phyloP scores from a whole-genome alignment of 1,140 invertebrate genomes.

The Calephelis nemesis region DNA sequence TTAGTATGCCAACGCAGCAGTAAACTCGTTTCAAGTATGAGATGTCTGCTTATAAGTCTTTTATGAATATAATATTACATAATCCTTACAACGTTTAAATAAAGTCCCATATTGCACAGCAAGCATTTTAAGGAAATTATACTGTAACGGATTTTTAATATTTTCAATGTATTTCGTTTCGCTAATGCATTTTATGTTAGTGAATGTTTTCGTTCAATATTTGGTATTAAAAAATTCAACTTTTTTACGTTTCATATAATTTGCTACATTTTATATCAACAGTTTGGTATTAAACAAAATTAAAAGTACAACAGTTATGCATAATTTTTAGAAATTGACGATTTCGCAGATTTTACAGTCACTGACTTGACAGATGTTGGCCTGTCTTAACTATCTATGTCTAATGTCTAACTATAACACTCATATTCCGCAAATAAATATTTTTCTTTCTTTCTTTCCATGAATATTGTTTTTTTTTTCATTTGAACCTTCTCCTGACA shows the following conservation, averaged over 20 bases:
- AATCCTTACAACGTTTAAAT: slow-evolving; percentile 9
- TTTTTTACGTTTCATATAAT: background rate
- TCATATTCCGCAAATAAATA: too few relatives aligned
- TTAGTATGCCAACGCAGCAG: slow-evolving; percentile 46
- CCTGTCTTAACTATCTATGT: too few relatives aligned
- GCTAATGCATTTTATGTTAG: slow-evolving; percentile 12
- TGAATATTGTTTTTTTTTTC: too few relatives aligned
- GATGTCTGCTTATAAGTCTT: slow-evolving; percentile 23
- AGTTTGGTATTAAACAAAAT: background rate
- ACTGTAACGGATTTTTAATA: slow-evolving; percentile 1
- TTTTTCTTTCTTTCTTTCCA: too few relatives aligned
- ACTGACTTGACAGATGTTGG: too few relatives aligned
- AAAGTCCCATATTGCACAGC: background rate
- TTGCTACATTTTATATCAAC: background rate
- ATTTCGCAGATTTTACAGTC: too few relatives aligned
- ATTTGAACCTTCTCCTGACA: too few relatives aligned
- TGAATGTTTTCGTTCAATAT: slow-evolving; percentile 11
- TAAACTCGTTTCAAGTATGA: slow-evolving; percentile 33
- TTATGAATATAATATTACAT: slow-evolving; percentile 20
- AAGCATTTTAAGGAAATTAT: slow-evolving; percentile 3
- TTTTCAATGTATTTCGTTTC: slow-evolving; percentile 5
- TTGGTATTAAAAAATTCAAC: slow-evolving; percentile 1
- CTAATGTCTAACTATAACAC: too few relatives aligned
- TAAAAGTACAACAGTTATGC: background rate
- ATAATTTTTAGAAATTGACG: background rate